Evolutionary conservation across 2,888 invertebrate species (phyloP), one percentile per base, ranked within the genome.

Genomic region (Serrognathus titanus): DNA sequence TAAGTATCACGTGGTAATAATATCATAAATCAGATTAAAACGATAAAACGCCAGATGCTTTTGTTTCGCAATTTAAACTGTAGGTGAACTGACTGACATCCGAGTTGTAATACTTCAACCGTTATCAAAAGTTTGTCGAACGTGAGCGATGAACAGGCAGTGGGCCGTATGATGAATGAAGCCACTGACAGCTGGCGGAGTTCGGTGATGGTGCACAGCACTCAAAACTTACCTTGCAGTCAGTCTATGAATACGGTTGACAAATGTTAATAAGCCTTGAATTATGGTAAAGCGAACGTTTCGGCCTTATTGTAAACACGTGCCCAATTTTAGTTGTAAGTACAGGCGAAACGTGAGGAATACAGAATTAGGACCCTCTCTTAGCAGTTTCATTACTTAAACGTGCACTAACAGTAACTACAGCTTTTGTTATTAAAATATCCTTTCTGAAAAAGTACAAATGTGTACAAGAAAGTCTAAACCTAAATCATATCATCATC

Each of bases 111-210:
- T 71, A 71, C 70, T 72, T 72, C 71, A 71, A 72, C 69, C 71
- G 70, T 72, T 72, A 72, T 72, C 71, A 70, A 70, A 71, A 72
- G 69, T 72, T 72, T 71, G 71, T 72, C 71, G 71, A 71, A 71
- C 69, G 69, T 70, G 69, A 69, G 64, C 66, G 70, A 71, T 69
- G 69, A 69, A 66, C 67, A 63, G 62, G 48, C 48, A 31, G 48
- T 48, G 48, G 20, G 48, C 48, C 16, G 48, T 48, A 61, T 69
- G 71, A 71, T 71, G 69, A 70, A 71, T 71, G 71, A 69, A 70
- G 63, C 65, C 53, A 60, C 65, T 70, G 71, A 69, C 71, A 70
- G 68, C 63, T 65, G 67, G 64, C 40, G 40, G 31, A 51, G 47
- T 51, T 41, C 43, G 16, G 43, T 43, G 20, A 43, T 43, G 43